Evolutionary conservation across 2,888 invertebrate species (phyloP).

Genomic region (Macropis europaea): DNA sequence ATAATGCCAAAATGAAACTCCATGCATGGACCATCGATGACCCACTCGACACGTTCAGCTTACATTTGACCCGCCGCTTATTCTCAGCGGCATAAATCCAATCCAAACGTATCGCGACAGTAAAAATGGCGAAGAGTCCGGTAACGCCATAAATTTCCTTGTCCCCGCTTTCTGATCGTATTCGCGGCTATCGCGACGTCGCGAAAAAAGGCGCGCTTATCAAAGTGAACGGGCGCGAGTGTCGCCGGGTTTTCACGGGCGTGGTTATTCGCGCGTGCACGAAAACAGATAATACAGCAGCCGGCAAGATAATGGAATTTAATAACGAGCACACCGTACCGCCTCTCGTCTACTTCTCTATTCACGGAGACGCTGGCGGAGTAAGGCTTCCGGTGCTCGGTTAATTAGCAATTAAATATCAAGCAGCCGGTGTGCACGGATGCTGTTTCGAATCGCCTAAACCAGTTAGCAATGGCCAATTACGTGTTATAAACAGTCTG

Average conservation of each 20-base stretch:
- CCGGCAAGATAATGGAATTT: constrained; percentile 64
- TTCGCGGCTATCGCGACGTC: too few species aligned
- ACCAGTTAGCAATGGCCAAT: constrained; percentile 61
- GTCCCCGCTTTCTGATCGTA: too few species aligned
- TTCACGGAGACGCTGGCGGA: constrained; percentile 25
- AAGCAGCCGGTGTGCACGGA: constrained; percentile 68
- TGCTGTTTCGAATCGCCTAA: constrained; percentile 65
- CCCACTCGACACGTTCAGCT: too few species aligned
- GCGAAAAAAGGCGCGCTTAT: constrained; percentile 26
- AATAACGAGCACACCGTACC: constrained; percentile 64
- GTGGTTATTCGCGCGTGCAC: constrained; percentile 52
- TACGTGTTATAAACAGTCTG: constrained; percentile 67
- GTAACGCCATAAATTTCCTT: too few species aligned
- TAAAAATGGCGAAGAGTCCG: too few species aligned
- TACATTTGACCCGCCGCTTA: too few species aligned
- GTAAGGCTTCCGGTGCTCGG: constrained; percentile 43
- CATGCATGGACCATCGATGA: too few species aligned
- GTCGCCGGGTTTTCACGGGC: constrained; percentile 16
- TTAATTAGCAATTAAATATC: constrained; percentile 75
- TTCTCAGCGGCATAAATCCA: too few species aligned
- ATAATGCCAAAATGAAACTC: too few species aligned
- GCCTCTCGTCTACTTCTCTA: constrained; percentile 9
- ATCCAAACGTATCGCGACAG: too few species aligned
- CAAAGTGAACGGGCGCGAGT: constrained; percentile 22
- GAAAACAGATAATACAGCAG: constrained; percentile 59